Conservation (phyloP, 1,140 invertebrate species). For the Euura lappo region DNA sequence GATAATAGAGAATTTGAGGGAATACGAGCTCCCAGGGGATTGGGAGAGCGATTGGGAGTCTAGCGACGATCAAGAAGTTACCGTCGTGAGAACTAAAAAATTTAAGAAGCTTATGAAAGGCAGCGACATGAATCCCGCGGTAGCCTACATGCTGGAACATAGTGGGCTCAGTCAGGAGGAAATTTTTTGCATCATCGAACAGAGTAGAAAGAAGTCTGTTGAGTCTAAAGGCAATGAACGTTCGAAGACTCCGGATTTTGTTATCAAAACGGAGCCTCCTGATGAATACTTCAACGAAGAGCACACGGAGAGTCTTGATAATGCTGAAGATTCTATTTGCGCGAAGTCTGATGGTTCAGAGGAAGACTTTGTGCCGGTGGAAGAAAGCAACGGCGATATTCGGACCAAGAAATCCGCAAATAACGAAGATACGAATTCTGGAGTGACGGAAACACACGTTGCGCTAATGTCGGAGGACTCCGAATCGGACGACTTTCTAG, state of each 20-base stretch:
- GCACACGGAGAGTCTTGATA: too few relatives aligned
- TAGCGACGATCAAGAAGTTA: background rate
- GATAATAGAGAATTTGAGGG: conserved; percentile 38
- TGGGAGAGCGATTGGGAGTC: conserved; percentile 39
- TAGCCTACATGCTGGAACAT: conserved; percentile 75
- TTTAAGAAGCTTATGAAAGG: conserved; percentile 42
- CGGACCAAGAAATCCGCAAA: too few relatives aligned
- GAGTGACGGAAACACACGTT: too few relatives aligned
- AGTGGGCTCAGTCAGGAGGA: conserved; percentile 75
- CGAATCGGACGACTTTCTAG: conserved; percentile 59
- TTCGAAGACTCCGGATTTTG: conserved; percentile 42
- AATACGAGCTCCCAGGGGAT: conserved; percentile 49
- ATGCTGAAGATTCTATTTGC: too few relatives aligned
- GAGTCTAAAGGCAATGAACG: conserved; percentile 17
- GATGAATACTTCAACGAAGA: conserved; percentile 12
- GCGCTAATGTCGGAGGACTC: conserved; percentile 40
- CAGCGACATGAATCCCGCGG: conserved; percentile 56
- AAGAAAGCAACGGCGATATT: too few relatives aligned
- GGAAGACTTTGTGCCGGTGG: too few relatives aligned
- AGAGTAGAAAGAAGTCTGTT: conserved; percentile 57
- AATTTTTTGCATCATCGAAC: conserved; percentile 63
- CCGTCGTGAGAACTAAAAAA: conserved; percentile 42
- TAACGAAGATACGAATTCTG: too few relatives aligned
- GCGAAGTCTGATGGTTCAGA: too few relatives aligned
- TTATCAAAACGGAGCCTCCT: conserved; percentile 43